Evolutionary conservation across 2,113 vertebrate species (phyloP), one percentile per base, ranked within the genome.

Genomic region (Pollachius pollachius): DNA sequence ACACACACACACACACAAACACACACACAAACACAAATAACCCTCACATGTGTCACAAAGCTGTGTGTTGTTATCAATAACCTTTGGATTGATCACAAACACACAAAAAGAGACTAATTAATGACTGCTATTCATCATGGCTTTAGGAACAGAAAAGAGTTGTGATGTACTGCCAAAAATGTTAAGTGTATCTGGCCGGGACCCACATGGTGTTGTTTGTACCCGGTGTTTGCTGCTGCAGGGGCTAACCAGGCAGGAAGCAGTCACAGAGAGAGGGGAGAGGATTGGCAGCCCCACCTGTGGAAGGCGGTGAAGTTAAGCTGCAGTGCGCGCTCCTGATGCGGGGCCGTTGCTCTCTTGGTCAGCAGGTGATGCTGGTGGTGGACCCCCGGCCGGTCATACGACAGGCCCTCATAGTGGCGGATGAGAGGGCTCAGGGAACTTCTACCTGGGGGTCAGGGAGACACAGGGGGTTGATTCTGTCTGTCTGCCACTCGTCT

Each of bases 261-360:
- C 13, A 15, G 16, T 2, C 1, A 60, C 34, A 27, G 8, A 62
- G 7, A 54, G 13, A 64, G 60, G 59, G 52, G 7, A 15, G 3
- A 62, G 41, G 5, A 3, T 23, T 7, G 6, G 30, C 68, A 64
- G 92, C 90, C 89, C 89, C 52, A 92, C 91, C 89, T 89, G 57
- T 89, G 84, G 67, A 88, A 89, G 17, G 91, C 93, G 16, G 69
- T 83, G 52, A 94, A 87, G 74, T 92, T 76, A 15, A 93, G 67
- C 12, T 79, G 70, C 56, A 94, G 73, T 1, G 16, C 9, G 0
- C 68, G 54, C 8, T 74, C 71, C 15, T 81, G 52, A 48, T 74
- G 74, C 4, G 65, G 62, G 0, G 66, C 8, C 1, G 73, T 75
- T 23, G 73, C 75, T 19, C 91, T 88, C 34, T 65, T 76, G 65